phyloP scores from a whole-genome alignment of 2,888 invertebrate genomes.

The Apoda limacodes region DNA sequence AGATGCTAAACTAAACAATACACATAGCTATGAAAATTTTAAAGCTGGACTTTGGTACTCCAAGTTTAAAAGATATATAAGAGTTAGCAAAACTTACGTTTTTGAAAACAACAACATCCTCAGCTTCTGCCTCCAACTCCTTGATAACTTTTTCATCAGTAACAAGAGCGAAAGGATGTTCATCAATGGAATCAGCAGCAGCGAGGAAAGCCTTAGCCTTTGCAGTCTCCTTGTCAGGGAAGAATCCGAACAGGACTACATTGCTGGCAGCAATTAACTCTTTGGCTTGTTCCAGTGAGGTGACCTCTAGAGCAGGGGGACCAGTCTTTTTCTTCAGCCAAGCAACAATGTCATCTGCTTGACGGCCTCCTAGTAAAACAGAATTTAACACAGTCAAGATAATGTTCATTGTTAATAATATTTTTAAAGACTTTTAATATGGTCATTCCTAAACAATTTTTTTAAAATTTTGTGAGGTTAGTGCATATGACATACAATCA shows the following conservation, averaged over 20 bases:
- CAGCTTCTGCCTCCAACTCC: constrained; percentile 84
- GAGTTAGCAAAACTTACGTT: constrained; percentile 74
- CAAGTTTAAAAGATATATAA: constrained; percentile 2
- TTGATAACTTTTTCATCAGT: constrained; percentile 80
- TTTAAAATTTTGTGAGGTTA: too few relatives aligned
- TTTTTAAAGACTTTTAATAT: too few relatives aligned
- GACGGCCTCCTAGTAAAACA: constrained; percentile 82
- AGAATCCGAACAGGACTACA: constrained; percentile 92
- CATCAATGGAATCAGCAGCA: constrained; percentile 86
- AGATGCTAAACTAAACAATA: too few relatives aligned
- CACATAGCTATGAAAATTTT: not conserved
- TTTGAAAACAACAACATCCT: constrained; percentile 90
- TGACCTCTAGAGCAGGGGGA: constrained; percentile 87
- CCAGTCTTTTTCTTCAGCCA: constrained; percentile 99
- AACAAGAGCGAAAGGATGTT: constrained; percentile 89
- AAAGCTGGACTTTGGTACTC: too few relatives aligned
- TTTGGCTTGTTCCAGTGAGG: constrained; percentile 84
- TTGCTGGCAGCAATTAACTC: constrained; percentile 82
- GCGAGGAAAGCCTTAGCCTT: constrained; percentile 87
- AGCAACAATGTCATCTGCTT: constrained; percentile 89
- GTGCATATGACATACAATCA: too few relatives aligned
- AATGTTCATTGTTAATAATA: too few relatives aligned
- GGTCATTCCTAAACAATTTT: too few relatives aligned
- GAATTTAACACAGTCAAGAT: too few relatives aligned
- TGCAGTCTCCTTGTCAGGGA: constrained; percentile 82